A percentile compares a stretch with the other conserved stretches of the same genome.
Conservation (phyloP, 1,140 invertebrate species). For the Heliconius eleuchia region DNA sequence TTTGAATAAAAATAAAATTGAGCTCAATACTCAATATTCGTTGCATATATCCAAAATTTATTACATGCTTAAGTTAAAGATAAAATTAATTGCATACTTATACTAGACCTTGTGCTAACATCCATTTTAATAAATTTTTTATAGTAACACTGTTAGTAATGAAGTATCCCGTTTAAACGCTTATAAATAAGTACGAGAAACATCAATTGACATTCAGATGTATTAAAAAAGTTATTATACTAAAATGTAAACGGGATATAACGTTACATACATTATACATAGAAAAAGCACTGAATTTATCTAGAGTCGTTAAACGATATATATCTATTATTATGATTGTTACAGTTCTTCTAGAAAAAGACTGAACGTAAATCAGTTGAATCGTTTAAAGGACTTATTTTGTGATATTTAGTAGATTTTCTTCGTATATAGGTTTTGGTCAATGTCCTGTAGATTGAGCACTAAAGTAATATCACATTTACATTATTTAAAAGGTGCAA, state of each 20-base stretch:
- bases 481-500: background rate
- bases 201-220: background rate
- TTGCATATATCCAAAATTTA: background rate
- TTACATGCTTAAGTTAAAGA: background rate
- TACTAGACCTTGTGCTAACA: background rate
- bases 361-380: background rate
- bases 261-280: background rate
- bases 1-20: background rate
- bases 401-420: background rate
- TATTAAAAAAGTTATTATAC: background rate
- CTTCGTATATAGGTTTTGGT: background rate
- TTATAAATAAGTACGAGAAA: background rate
- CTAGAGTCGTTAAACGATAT: background rate
- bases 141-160: too few species aligned
- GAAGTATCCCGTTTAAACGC: background rate
- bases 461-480: background rate
- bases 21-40: background rate
- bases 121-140: background rate
- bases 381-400: background rate
- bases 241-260: background rate
- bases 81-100: conserved; percentile 6
- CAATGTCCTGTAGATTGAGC: background rate
- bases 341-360: background rate
- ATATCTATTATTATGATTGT: too few species aligned
- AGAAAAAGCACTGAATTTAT: background rate